These are phyloP conservation scores for Stichopus horrens DNA, from an alignment of 53 echinoderm and acorn worm species.

Conservation along the genomic window DNA sequence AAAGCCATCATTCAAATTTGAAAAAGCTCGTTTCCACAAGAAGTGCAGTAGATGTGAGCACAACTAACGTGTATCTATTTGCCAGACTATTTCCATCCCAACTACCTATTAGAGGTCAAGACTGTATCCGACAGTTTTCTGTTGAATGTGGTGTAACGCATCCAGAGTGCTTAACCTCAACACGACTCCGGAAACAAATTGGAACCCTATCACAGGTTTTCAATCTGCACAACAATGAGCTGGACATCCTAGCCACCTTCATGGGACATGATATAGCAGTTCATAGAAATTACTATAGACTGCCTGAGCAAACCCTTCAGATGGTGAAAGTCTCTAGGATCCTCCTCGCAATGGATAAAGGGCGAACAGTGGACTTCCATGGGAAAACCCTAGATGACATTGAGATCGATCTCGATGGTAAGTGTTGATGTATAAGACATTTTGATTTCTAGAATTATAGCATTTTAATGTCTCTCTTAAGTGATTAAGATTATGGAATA, in stretches of 20 bases:
- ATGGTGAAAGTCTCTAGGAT: constrained; percentile 57
- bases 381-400: constrained; percentile 63
- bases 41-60: constrained; percentile 12
- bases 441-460: too few relatives aligned
- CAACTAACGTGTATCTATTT: constrained; percentile 49
- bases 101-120: constrained; percentile 53
- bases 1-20: not conserved
- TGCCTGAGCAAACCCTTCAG: constrained; percentile 57
- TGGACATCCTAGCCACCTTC: constrained; percentile 54
- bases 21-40: constrained; percentile 1
- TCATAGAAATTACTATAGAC: constrained; percentile 60
- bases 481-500: too few relatives aligned
- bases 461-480: too few relatives aligned
- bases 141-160: constrained; percentile 30
- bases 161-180: constrained; percentile 58
- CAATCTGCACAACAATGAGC: constrained; percentile 60
- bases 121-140: constrained; percentile 43
- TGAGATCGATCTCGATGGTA: constrained; percentile 50
- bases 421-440: constrained; percentile 33
- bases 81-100: constrained; percentile 48
- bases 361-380: constrained; percentile 43
- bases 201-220: constrained; percentile 61
- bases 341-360: constrained; percentile 59
- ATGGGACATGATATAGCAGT: constrained; percentile 57
- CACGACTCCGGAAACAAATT: constrained; percentile 63